phyloP scores from a whole-genome alignment of 2,888 invertebrate genomes.

The Mesorhabditis spiculigera region DNA sequence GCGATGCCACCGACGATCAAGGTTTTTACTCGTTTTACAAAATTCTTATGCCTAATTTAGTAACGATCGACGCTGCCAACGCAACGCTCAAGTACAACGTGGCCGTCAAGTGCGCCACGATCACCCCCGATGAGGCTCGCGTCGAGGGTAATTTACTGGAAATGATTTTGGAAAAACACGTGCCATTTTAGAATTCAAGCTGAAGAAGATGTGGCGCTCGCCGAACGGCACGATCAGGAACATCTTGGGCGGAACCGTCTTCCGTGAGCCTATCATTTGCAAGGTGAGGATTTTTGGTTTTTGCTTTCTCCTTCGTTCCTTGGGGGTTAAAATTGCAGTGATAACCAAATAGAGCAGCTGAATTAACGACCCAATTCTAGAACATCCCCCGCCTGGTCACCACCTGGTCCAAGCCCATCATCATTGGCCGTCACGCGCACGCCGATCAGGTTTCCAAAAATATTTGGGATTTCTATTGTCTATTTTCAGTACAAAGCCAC shows the following conservation, averaged over 20 bases:
- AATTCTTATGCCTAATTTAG: constrained; percentile 59
- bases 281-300: neutral
- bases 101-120: constrained; percentile 95
- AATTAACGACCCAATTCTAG: constrained; percentile 43
- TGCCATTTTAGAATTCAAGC: constrained; percentile 62
- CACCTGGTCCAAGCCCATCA: constrained; percentile 91
- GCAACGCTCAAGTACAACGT: constrained; percentile 95
- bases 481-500: constrained; percentile 78
- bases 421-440: constrained; percentile 85
- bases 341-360: neutral
- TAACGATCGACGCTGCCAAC: constrained; percentile 92
- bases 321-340: no score
- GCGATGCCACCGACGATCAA: constrained; percentile 88
- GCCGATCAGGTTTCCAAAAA: constrained; percentile 74
- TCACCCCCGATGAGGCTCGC: constrained; percentile 93
- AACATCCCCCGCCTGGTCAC: constrained; percentile 90
- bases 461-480: neutral
- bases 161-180: neutral
- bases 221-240: constrained; percentile 67
- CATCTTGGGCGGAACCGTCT: constrained; percentile 66
- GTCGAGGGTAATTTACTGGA: constrained; percentile 68
- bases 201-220: constrained; percentile 67
- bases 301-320: no score
- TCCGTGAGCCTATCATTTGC: constrained; percentile 66
- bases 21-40: constrained; percentile 52